Base-by-base conservation (phyloP, 2,113 vertebrate genomes). In the Eudyptes chrysolophus region DNA sequence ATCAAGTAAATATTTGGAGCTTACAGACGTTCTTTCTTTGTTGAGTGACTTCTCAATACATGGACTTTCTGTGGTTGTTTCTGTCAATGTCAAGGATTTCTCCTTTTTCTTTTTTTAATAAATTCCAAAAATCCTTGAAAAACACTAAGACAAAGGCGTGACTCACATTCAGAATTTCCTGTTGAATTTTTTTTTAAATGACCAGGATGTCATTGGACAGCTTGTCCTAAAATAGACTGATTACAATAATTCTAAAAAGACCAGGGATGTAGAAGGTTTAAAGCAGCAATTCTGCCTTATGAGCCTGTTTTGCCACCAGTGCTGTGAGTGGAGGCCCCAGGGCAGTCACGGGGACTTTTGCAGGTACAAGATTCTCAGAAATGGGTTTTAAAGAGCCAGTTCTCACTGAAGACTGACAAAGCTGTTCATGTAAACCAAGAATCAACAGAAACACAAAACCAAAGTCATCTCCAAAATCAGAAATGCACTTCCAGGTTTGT, bases 121-220 rank as follows among this genome's bases (percentile, higher is more conserved):
- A 96, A 96, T 88, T 77, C 66, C 71, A 90, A 93, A 97, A 96
- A 96, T 92, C 95, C 96, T 97, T 96, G 94, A 93, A 90, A 93
- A 95, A 90, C 84, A 55, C 70, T n/a, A 70, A 94, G 93, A 97
- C 97, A 94, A 96, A 96, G 40, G 93, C 87, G 91, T 96, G 97
- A 97, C 93, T 97, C 96, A 97, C 32, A 58, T 72, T 61, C 95
- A 96, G 84, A 96, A 95, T 93, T 96, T 96, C 96, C 95, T 96
- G 95, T 83, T 79, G 69, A 30, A 16, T 87, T 94, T 95, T 42
- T 38, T 93, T 89, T 79, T 11, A 16, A 91, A 85, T 89, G 65
- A 82, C 89, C 87, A 94, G 84, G 95, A 97, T 95, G 87, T 91
- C 95, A 94, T 72, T 83, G 91, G 94, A 89, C 87, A 92, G 58